Conservation (phyloP, 1,140 invertebrate genomes). For the Hyphantria cunea region DNA sequence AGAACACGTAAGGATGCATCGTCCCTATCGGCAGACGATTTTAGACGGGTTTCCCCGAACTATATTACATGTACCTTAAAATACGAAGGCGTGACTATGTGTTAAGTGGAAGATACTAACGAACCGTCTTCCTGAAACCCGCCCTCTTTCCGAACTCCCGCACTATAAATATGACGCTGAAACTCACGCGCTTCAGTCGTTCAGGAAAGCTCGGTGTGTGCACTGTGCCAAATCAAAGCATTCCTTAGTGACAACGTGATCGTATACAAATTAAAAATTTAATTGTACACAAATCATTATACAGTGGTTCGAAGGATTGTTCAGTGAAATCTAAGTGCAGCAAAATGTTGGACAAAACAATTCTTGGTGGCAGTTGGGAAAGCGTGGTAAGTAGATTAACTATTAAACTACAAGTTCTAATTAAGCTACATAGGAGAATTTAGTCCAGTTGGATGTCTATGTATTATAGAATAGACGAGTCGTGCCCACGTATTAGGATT, state of each 20-base stretch:
- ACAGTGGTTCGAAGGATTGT: conserved; percentile 41
- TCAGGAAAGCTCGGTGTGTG: conserved; percentile 59
- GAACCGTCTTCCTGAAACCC: conserved; percentile 68
- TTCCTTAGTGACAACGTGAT: conserved; percentile 62
- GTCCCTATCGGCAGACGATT: conserved; percentile 37
- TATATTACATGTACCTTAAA: conserved; percentile 56
- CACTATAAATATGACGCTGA: conserved; percentile 74
- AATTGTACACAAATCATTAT: conserved; percentile 20
- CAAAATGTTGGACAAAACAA: conserved; percentile 73
- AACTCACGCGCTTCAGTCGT: conserved; percentile 66
- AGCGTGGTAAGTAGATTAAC: conserved; percentile 66
- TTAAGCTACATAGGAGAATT: neutral
- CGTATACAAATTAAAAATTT: conserved; percentile 41
- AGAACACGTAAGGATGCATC: conserved; percentile 30
- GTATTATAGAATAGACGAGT: neutral
- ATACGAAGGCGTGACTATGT: conserved; percentile 60
- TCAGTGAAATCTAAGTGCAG: conserved; percentile 33
- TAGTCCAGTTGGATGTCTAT: conserved; percentile 5
- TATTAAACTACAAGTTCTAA: conserved; percentile 2
- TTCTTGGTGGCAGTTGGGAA: conserved; percentile 75
- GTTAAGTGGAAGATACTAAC: conserved; percentile 67
- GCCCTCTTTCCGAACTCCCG: conserved; percentile 48
- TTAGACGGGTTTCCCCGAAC: conserved; percentile 74
- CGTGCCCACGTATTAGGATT: conserved; percentile 36
- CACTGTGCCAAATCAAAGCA: conserved; percentile 60